Evolutionary conservation across 2,113 vertebrate genomes (phyloP).

Genomic region (Chloroceryle aenea): DNA sequence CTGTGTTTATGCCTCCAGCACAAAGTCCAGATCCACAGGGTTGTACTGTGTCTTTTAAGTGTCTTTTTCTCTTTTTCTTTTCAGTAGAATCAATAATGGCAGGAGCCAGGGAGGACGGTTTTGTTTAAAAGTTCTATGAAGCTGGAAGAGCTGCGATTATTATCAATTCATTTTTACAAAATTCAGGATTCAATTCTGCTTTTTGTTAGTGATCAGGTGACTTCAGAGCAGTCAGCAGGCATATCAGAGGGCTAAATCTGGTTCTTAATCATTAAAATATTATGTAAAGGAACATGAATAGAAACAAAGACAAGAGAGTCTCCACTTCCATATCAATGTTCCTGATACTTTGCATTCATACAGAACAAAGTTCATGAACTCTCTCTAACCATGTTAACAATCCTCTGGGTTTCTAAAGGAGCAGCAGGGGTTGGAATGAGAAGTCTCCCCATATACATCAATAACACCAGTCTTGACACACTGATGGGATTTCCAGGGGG

Average conservation of each 20-base stretch:
- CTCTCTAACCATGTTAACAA: constrained; percentile 80
- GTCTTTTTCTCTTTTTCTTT: neutral
- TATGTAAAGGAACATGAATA: constrained; percentile 73
- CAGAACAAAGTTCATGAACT: constrained; percentile 85
- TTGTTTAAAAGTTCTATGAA: neutral
- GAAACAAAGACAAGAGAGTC: constrained; percentile 64
- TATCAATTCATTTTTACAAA: constrained; percentile 20
- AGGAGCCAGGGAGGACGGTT: neutral
- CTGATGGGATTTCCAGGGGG: constrained; percentile 70
- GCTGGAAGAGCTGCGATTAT: neutral
- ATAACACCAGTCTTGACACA: constrained; percentile 79
- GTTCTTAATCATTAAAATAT: constrained; percentile 69
- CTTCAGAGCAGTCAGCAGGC: constrained; percentile 26
- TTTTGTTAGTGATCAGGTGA: neutral
- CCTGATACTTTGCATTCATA: constrained; percentile 79
- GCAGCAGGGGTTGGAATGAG: constrained; percentile 80
- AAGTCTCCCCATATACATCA: constrained; percentile 79
- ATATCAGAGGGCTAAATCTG: constrained; percentile 33
- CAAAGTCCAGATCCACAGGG: neutral
- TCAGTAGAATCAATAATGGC: neutral
- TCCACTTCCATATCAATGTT: constrained; percentile 81
- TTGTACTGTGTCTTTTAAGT: neutral
- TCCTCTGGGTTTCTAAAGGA: constrained; percentile 82
- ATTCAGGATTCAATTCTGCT: neutral
- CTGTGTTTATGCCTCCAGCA: neutral